Evolutionary conservation across 2,797 vertebrate species (phyloP).

Genomic region (Astyanax mexicanus): DNA sequence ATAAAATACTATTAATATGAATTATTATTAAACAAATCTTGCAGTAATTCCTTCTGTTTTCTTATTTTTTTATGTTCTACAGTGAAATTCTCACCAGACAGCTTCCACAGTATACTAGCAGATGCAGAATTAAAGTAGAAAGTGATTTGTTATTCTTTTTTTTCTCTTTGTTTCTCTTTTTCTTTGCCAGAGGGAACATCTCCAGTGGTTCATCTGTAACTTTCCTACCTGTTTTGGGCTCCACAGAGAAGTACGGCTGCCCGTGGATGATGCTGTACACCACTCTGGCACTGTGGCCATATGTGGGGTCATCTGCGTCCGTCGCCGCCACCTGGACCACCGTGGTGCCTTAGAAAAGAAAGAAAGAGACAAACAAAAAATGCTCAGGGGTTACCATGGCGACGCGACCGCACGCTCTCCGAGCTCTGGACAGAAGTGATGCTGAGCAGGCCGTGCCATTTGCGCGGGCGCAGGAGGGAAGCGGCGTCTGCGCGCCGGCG

Average conservation of each 20-base stretch:
- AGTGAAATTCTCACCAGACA: too few species aligned
- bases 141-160: not conserved
- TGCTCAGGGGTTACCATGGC: conserved; percentile 61
- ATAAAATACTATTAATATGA: too few species aligned
- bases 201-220: not conserved
- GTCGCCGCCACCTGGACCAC: conserved; percentile 96
- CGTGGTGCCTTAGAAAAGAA: conserved; percentile 84
- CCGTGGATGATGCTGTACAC: conserved; percentile 96
- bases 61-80: too few species aligned
- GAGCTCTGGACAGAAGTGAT: not conserved
- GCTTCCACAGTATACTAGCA: too few species aligned
- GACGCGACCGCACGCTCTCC: not conserved
- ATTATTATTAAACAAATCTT: too few species aligned
- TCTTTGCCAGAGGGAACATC: too few species aligned
- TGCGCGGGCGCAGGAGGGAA: not conserved
- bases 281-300: conserved; percentile 94
- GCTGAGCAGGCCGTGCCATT: not conserved
- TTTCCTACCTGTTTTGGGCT: conserved; percentile 91
- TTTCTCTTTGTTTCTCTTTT: too few species aligned
- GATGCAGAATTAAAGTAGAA: too few species aligned
- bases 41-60: too few species aligned
- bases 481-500: not conserved
- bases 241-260: conserved; percentile 97
- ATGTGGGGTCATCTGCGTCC: conserved; percentile 94
- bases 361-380: conserved; percentile 55